A percentile compares a stretch with the other conserved stretches of the same genome.
Conservation (phyloP, 2,797 vertebrate genomes). For the Melanotaenia boesemani region DNA sequence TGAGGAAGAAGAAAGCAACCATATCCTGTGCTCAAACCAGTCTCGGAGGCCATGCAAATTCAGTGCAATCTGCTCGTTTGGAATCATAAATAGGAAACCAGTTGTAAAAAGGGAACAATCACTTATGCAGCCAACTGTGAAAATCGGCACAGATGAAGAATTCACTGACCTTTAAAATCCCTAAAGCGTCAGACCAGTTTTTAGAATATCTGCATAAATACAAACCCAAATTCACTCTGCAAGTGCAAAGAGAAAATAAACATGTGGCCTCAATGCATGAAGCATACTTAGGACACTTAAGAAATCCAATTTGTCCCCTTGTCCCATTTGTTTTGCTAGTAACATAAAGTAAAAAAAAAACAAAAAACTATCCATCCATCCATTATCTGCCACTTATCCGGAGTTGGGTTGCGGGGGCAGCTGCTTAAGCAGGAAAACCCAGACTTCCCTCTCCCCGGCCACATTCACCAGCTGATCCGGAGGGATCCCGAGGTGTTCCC, state of each 20-base stretch:
- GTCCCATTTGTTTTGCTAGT: neutral
- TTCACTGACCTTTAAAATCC: conserved; percentile 37
- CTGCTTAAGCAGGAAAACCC: too few species aligned
- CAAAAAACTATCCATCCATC: neutral
- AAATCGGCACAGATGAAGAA: conserved; percentile 42
- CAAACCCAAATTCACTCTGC: conserved; percentile 15
- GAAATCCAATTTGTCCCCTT: conserved; percentile 8
- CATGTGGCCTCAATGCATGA: conserved; percentile 4
- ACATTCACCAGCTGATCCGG: too few species aligned
- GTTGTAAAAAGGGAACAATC: conserved; percentile 41
- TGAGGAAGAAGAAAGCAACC: neutral
- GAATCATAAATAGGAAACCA: conserved; percentile 37
- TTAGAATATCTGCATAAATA: conserved; percentile 4
- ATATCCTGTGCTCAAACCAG: conserved; percentile 16
- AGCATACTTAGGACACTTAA: neutral
- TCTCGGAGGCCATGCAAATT: conserved; percentile 15
- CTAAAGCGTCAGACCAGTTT: conserved; percentile 13
- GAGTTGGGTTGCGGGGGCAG: too few species aligned
- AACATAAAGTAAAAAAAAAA: neutral
- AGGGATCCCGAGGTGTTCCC: too few species aligned
- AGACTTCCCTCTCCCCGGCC: too few species aligned
- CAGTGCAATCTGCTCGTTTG: conserved; percentile 43
- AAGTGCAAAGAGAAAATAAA: conserved; percentile 9
- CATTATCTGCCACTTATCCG: too few species aligned
- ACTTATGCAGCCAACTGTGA: conserved; percentile 47